phyloP scores from a whole-genome alignment of 1,140 invertebrate genomes.

The Pogonomyrmex californicus region DNA sequence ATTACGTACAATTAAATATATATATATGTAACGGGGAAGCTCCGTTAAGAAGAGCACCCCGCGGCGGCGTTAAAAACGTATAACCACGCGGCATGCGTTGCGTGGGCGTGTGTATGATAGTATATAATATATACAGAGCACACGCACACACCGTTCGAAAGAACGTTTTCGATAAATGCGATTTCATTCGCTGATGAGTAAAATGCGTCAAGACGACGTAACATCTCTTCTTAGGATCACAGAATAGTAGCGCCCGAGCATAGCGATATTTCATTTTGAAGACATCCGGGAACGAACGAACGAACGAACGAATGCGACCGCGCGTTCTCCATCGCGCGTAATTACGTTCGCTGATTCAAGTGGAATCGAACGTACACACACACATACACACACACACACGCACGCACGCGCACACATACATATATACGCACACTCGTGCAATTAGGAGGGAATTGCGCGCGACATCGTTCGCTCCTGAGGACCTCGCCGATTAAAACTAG shows the following conservation, averaged over 20 bases:
- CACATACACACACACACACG: no score
- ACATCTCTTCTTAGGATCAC: constrained; percentile 79
- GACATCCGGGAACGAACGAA: constrained; percentile 74
- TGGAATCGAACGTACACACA: not conserved
- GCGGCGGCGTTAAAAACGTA: constrained; percentile 62
- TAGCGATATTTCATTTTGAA: constrained; percentile 77
- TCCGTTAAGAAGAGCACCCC: not conserved
- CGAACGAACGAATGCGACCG: no score
- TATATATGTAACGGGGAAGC: constrained; percentile 11
- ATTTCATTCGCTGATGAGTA: constrained; percentile 63
- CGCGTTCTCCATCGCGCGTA: not conserved
- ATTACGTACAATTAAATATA: constrained; percentile 64
- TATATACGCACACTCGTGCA: not conserved
- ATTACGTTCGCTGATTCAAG: not conserved
- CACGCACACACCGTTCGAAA: constrained; percentile 65
- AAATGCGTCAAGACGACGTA: constrained; percentile 62
- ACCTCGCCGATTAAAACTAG: constrained; percentile 76
- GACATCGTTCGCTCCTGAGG: constrained; percentile 65
- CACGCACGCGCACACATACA: no score
- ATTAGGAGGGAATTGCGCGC: not conserved
- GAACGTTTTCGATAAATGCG: constrained; percentile 66
- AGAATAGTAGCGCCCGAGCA: constrained; percentile 83
- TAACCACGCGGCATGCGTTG: constrained; percentile 39
- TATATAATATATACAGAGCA: constrained; percentile 73
- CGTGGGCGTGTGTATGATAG: constrained; percentile 66